Base-by-base conservation (phyloP, 2,113 vertebrate genomes). In the Mesoclemmys tuberculata region DNA sequence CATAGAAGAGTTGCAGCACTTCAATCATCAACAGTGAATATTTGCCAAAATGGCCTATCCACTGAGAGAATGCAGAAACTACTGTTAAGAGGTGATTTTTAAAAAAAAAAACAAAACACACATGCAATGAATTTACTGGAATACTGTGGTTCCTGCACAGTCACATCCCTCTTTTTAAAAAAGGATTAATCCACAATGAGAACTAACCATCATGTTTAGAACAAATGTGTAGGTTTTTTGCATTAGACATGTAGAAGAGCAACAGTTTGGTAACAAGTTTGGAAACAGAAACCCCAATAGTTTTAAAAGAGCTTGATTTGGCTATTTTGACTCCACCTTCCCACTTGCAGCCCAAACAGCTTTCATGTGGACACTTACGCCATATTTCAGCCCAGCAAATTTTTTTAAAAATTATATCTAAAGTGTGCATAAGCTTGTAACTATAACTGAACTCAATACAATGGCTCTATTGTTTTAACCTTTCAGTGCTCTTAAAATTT, bases 21-120 rank as follows among this genome's bases (percentile, higher is more conserved):
- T 68, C 35, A 68, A 68, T 35, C 61, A 64, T 13, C 64, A 68
- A n/a, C 31, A n/a, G 64, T 68, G 64, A 35, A 68, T 68, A 68
- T 54, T 9, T 78, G 35, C 52, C 49, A n/a, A 68, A 55, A 74
- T 8, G 84, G 4, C 8, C 18, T 85, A 31, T 0, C 84, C 12
- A 38, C 8, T 35, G 38, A 27, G 49, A 8, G 24, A 44, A 46
- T 46, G 74, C 41, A 77, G 26, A 46, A 64, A 80, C 12, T 24
- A 54, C 6, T 74, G 13, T 84, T 44, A 56, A 93, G 88, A 75
- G 90, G 92, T 54, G 46, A 74, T 16, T 55, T 87, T 75, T 51
- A n/a, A n/a, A n/a, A n/a, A n/a, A n/a, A n/a, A n/a, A n/a, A n/a
- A n/a, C n/a, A n/a, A n/a, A n/a, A n/a, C n/a, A n/a, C n/a, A 77